Conservation (phyloP, 1,140 invertebrate species). For the Bacillus rossius region DNA sequence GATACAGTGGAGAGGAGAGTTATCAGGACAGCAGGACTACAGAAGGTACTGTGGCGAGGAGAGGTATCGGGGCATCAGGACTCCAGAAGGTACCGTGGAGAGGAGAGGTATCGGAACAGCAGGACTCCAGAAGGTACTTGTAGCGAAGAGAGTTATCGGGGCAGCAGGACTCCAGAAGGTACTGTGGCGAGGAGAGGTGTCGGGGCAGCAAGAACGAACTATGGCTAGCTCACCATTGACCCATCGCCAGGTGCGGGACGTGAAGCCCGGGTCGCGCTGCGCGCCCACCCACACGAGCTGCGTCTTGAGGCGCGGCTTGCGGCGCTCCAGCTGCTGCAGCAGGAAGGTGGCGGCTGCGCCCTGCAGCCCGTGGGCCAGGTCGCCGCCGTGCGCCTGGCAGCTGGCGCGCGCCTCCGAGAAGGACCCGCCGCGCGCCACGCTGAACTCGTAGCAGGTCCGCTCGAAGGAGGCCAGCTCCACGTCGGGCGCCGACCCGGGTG, state of each 20-base stretch:
- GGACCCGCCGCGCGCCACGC: constrained; percentile 69
- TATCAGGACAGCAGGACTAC: too few relatives aligned
- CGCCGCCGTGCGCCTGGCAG: constrained; percentile 68
- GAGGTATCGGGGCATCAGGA: too few relatives aligned
- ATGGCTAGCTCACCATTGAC: constrained; percentile 63
- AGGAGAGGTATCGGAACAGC: too few relatives aligned
- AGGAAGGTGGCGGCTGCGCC: constrained; percentile 66
- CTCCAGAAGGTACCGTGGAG: too few relatives aligned
- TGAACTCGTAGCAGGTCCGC: constrained; percentile 85
- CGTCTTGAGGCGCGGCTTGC: constrained; percentile 71
- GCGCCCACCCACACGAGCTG: constrained; percentile 89
- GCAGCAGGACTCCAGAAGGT: too few relatives aligned
- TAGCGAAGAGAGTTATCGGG: too few relatives aligned
- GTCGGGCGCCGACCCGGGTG: constrained; percentile 59
- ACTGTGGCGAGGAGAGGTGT: too few relatives aligned
- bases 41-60: too few relatives aligned
- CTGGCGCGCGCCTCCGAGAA: constrained; percentile 71
- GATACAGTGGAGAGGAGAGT: too few relatives aligned
- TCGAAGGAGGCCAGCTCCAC: constrained; percentile 73
- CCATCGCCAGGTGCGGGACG: constrained; percentile 83
- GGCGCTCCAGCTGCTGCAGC: constrained; percentile 70
- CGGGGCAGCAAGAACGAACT: background rate
- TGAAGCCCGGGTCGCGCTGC: constrained; percentile 77
- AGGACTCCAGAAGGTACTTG: too few relatives aligned
- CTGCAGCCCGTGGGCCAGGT: constrained; percentile 71